Conservation (phyloP, 2,797 vertebrate genomes). For the Coracias cyanogaster region DNA sequence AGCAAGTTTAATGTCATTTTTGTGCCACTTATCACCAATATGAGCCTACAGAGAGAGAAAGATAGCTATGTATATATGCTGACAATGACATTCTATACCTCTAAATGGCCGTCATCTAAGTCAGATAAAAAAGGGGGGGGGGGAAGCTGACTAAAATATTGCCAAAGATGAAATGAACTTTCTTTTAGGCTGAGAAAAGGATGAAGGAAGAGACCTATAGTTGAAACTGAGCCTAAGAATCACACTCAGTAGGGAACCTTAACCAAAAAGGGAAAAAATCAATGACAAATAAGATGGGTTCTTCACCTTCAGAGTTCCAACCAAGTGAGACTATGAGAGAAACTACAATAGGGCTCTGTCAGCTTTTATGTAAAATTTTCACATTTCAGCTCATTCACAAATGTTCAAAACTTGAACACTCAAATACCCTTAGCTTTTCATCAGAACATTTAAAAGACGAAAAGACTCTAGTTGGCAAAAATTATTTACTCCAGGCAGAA, state of each 20-base stretch:
- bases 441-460: background rate
- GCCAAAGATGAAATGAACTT: background rate
- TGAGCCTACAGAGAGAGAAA: background rate
- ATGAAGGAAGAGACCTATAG: background rate
- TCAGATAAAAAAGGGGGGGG: background rate
- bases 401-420: background rate
- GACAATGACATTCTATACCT: conserved; percentile 10
- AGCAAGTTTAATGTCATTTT: background rate
- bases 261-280: conserved; percentile 67
- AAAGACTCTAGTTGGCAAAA: background rate
- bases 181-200: background rate
- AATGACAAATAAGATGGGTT: conserved; percentile 54
- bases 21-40: background rate
- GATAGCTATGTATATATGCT: background rate
- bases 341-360: background rate
- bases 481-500: background rate
- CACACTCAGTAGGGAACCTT: conserved; percentile 26
- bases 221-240: conserved; percentile 43
- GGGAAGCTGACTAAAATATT: conserved; percentile 13
- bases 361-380: background rate
- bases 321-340: conserved; percentile 58
- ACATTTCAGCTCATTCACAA: background rate
- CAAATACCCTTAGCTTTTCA: conserved; percentile 4
- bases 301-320: conserved; percentile 60
- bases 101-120: background rate